A percentile compares a stretch with the other conserved stretches of the same genome.
phyloP scores from a whole-genome alignment of 2,888 invertebrate species.

The Netelia inedita region DNA sequence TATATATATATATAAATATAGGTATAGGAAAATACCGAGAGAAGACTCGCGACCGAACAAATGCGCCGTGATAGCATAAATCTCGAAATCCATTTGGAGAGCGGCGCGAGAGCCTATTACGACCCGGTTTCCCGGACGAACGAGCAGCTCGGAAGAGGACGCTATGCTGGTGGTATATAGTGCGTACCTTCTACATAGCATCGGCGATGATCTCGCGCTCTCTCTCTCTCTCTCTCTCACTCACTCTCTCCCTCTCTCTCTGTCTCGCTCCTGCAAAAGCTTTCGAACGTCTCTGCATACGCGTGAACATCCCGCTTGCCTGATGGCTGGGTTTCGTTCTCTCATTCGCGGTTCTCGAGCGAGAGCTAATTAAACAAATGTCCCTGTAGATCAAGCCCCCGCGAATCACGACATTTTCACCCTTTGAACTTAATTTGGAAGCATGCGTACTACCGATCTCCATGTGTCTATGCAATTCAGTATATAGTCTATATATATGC shows the following conservation, averaged over 20 bases:
- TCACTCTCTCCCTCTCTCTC: conserved; percentile 8
- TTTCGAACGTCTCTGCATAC: conserved; percentile 66
- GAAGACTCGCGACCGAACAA: conserved; percentile 80
- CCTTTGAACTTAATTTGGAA: conserved; percentile 81
- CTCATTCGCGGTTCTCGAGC: conserved; percentile 62
- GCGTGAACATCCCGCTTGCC: conserved; percentile 48
- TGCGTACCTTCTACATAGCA: conserved; percentile 47
- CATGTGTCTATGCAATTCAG: conserved; percentile 16
- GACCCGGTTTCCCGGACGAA: conserved; percentile 72
- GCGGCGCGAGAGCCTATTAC: conserved; percentile 83
- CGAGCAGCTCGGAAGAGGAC: conserved; percentile 70
- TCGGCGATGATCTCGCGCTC: conserved; percentile 19
- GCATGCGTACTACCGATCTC: conserved; percentile 49
- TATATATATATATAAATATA: conserved; percentile 69
- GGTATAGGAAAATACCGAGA: conserved; percentile 65
- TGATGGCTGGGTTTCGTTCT: conserved; percentile 33
- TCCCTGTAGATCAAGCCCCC: conserved; percentile 76
- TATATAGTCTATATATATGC: background rate
- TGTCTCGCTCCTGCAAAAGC: conserved; percentile 34
- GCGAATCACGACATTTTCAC: conserved; percentile 76
- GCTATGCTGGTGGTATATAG: conserved; percentile 30
- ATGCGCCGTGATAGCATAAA: conserved; percentile 85
- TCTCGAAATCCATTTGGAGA: conserved; percentile 84
- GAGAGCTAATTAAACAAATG: conserved; percentile 84
- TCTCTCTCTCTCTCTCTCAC: conserved; percentile 4